Evolutionary conservation across 1,140 invertebrate species (phyloP), one percentile per base, ranked within the genome.

Genomic region (Drosophila subpulchrella): DNA sequence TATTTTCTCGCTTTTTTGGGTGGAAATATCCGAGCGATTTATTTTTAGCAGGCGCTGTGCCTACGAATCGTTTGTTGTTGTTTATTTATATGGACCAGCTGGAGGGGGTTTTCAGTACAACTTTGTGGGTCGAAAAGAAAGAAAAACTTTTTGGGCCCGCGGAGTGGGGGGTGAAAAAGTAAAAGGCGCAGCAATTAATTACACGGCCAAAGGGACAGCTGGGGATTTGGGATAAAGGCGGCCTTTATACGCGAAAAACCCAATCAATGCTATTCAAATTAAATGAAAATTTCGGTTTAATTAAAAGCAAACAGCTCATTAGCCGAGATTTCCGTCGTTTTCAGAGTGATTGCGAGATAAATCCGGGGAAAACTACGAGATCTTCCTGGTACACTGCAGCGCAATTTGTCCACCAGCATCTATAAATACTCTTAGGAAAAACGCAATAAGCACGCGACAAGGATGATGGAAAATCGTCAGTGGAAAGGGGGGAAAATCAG

Each of bases 1-100:
- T 83, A 88, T 86, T 86, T 88, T 78, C 73, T 83, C 30, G 75
- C 83, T 88, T 82, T 86, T 88, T 86, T 86, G 78, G 84, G 75
- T 77, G 75, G 81, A 88, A 70, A 88, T 83, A 79, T 88, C 75
- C 48, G 74, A 83, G 62, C 46, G 75, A 55, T 60, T 77, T 86
- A 86, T 86, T 83, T 86, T 88, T 86, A 86, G 84, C 75, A 73
- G 66, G 66, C 83, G 75, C 73, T 88, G 71, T 60, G 82, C 82
- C 78, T 86, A 86, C 78, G 78, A 75, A 81, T 78, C 83, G 66
- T 73, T 88, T 88, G 71, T 88, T 86, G 62, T 88, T 86, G 82
- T 86, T 88, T 85, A 82, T 86, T 86, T 86, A 63, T 67, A 60
- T 75, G 75, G 54, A 53, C 60, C 72, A 44, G 75, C 56, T 60